Evolutionary conservation across 35 echinoderm and acorn worm genomes (phyloP), one percentile per base, ranked within the genome.

Genomic region (Nesometra sesokonis): DNA sequence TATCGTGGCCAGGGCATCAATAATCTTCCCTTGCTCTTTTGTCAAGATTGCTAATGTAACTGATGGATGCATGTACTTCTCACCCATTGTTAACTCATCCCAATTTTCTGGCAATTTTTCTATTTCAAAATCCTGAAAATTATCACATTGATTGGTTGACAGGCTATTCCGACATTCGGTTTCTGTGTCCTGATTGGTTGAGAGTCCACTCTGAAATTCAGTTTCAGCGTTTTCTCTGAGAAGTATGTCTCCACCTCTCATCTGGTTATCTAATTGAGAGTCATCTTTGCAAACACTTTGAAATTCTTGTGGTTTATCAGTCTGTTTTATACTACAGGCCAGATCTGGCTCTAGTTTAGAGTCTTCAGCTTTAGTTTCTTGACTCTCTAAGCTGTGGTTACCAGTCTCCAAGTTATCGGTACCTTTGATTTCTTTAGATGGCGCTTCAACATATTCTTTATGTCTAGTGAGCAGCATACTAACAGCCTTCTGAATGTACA

Each of bases 401-500:
- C 5, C 39, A 43, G 4, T 15, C 4, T 43, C 39, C 15, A 43
- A 7, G 4, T 7, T 43, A 15, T 43, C 39, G 15, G 39, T 15
- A 43, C 15, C 23, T 2, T 67, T 11, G 52, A 27, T 67, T 67
- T 19, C 52, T 67, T 19, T 27, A 67, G 7, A 67, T 9, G 52
- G 52, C 7, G 7, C 52, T 27, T 2, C 52, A 13, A 67, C 9
- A 67, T 67, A 1, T 67, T 67, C 52, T 3, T 27, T 35, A 33
- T 86, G 84, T n/a, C 36, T 47, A 76, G 11, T 33, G 11, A 86
- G 46, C 29, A 86, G 47, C 13, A 32, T 86, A 47, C 47, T 76
- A 15, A 86, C 84, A 46, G 84, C 84, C 84, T 30, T 32, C 84
- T 86, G 46, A 47, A 86, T 86, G 29, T 57, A 86, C 77, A 23